Evolutionary conservation across 2,888 invertebrate species (phyloP), one percentile per base, ranked within the genome.

Genomic region (Drosophila melanosoma): DNA sequence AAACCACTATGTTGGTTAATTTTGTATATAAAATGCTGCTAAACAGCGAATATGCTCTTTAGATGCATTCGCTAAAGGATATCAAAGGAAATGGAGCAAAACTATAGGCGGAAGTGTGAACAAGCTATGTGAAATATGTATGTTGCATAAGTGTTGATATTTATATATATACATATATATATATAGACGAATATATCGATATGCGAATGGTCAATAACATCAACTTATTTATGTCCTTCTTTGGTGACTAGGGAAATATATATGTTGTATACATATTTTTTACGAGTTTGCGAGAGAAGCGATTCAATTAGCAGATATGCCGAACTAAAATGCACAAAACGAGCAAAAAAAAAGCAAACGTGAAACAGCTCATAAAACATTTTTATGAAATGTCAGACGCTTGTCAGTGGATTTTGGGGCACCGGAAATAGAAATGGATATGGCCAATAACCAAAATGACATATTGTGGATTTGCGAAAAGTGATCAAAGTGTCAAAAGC

Each of bases 271-370:
- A 29, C 45, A 32, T 35, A 42, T 49, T 35, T 52, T 70, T 64
- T 49, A 53, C 53, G 54, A 68, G 58, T 58, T 57, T 45, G 38
- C 54, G 48, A 53, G 48, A 67, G 56, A 57, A 63, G 59, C 77
- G 75, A 82, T 82, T 82, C 81, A 82, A 82, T 82, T 82, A 82
- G 72, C 64, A 80, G 83, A 82, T 80, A 82, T 49, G 64, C 58
- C 53, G 29, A 62, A 67, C 59, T 23, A 48, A 74, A 79, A 53
- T 64, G 51, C 73, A 76, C 58, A 59, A 61, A 64, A 23, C 51
- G 53, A 57, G n/a, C 8, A 10, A 38, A 17, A 10, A 38, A 17
- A 29, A 56, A 56, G 23, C 53, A 17, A 38, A 26, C 57, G 4
- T 45, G 58, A 53, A 56, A 53, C 48, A 52, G 56, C 59, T 33